Evolutionary conservation across 2,113 vertebrate genomes (phyloP), one percentile per base, ranked within the genome.

Genomic region (Cyprinodon brontotheroides): DNA sequence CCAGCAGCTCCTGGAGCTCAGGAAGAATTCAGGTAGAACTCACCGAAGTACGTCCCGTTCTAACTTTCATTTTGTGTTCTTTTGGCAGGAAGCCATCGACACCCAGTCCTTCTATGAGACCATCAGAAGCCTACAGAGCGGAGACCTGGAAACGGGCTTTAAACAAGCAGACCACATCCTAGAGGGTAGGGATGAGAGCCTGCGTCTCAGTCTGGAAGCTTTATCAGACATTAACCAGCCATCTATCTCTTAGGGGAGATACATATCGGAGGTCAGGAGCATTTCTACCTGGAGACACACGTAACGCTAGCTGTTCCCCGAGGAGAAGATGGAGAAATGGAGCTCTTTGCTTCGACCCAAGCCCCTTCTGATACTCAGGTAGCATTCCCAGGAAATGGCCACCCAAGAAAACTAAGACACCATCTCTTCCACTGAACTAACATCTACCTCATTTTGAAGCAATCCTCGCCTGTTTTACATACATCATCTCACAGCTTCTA

Each of bases 271-370:
- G 98, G 98, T 20, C 98, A 99, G 86, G 97, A 99, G 1, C 98
- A 99, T 82, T 99, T 99, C 89, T 99, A 99, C 79, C 83, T 99
- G 94, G 98, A 99, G 93, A 97, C 97, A 40, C 93, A 99, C 2
- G 96, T 95, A 29, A 95, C 95, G 7, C 79, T 99, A 29, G 98
- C 97, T 13, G 93, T 99, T 48, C 98, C 98, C 0, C 94, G 93
- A 12, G 97, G 94, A 17, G 98, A 99, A 73, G 95, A 96, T 4
- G 96, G 95, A 1, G 97, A 98, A 91, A 97, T 99, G 94, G 98
- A 99, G 75, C 91, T 99, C 47, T 98, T 96, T 48, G 95, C 92
- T 3, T 96, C 98, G 0, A 98, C 98, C 0, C 98, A 99, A 91
- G 90, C 95, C 43, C 86, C 93, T 45, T 81, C 87, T 14, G 87